Evolutionary conservation across 1,140 invertebrate genomes (phyloP), one percentile per base, ranked within the genome.

Genomic region (Galleria mellonella): DNA sequence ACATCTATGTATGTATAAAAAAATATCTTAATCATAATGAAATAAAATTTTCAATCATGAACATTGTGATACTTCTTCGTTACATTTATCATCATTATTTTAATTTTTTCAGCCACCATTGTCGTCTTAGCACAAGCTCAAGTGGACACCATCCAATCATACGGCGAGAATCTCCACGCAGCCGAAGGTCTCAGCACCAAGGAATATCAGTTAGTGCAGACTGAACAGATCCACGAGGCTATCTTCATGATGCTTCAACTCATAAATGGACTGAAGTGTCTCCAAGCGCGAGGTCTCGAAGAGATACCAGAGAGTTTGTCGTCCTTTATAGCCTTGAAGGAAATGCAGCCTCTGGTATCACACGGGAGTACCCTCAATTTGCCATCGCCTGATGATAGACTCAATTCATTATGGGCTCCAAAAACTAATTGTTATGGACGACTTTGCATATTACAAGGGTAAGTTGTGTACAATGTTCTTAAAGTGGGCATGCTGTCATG

Each of bases 251-350:
- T 96, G 72, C 83, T 96, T 35, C 94, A 96, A 71, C 82, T 95
- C 31, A 91, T 96, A 1, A 94, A 93, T 49, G 92, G 92, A 0
- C 76, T 96, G 32, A 96, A 95, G 69, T 91, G 90, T 61, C 85
- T 96, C n/a, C 94, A 96, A 71, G 93, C 93, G 1, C 90, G 94
- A 44, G 94, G 94, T 1, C 90, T 94, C 11, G 94, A 96, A 63
- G 93, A 95, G 60, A 87, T 93, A 9, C 89, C 92, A 0, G 83
- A 90, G 14, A 89, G 89, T 47, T 64, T 95, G 27, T 90, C 89
- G 27, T 90, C 91, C 33, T 90, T 93, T 49, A 87, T 93, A 0
- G 83, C 91, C 1, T 84, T 89, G 38, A 86, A 87, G 38, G 89
- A 91, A n/a, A 45, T 51, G 4, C 75, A 76, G 39, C 53, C 55